Percentiles rank a stretch among this genome's conserved stretches.
Conservation (phyloP, 2,888 invertebrate genomes). For the Heliconius aoede region DNA sequence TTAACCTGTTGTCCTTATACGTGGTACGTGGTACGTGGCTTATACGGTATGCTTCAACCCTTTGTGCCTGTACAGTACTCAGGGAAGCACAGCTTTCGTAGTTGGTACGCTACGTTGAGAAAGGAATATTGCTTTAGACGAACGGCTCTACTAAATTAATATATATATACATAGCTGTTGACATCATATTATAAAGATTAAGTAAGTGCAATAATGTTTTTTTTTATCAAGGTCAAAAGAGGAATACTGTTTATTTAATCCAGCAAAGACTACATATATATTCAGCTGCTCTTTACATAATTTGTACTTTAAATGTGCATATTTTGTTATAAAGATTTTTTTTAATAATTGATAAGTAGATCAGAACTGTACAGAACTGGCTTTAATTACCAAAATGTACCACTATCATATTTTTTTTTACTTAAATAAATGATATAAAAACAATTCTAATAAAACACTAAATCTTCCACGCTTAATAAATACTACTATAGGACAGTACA, state of each 20-base stretch:
- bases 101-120: not conserved
- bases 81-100: not conserved
- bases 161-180: not conserved
- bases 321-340: too few species aligned
- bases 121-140: conserved; percentile 4
- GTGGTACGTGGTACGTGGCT: not conserved
- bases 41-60: not conserved
- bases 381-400: not conserved
- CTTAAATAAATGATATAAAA: not conserved
- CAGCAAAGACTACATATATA: not conserved
- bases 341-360: too few species aligned
- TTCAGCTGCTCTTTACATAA: not conserved
- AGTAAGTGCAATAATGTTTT: not conserved
- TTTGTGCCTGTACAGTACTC: conserved; percentile 20
- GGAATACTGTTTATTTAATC: too few species aligned
- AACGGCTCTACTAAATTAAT: not conserved
- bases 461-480: conserved; percentile 1
- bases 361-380: too few species aligned
- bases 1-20: conserved; percentile 45
- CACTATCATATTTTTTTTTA: not conserved
- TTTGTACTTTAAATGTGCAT: not conserved
- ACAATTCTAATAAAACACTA: not conserved
- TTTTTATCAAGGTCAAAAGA: too few species aligned
- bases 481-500: not conserved
- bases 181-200: not conserved